Conservation (phyloP, 2,797 vertebrate genomes). For the Sebastes diploproa region DNA sequence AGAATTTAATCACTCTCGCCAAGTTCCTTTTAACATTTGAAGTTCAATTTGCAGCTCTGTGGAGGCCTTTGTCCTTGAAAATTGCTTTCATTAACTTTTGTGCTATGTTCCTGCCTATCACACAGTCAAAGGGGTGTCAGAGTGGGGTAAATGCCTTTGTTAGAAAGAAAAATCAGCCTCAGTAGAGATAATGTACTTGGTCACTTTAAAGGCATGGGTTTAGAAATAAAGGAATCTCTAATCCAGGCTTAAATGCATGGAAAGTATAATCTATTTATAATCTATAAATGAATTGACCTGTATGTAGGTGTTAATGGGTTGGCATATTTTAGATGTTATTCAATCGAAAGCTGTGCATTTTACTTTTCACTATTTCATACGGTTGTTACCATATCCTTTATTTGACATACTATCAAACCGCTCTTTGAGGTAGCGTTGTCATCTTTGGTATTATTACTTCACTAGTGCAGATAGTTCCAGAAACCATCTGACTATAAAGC, state of each 20-base stretch:
- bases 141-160: conserved; percentile 56
- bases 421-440: neutral
- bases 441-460: neutral
- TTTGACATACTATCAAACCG: neutral
- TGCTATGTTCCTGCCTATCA: conserved; percentile 56
- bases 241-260: conserved; percentile 11
- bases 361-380: neutral
- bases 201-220: conserved; percentile 20
- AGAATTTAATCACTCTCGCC: conserved; percentile 62
- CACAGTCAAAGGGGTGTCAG: conserved; percentile 45
- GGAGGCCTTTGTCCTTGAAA: conserved; percentile 71
- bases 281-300: neutral
- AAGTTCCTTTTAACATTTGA: conserved; percentile 60
- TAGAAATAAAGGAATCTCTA: conserved; percentile 9
- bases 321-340: neutral
- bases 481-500: neutral
- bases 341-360: neutral
- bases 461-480: neutral
- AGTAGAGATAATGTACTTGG: conserved; percentile 31
- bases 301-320: neutral
- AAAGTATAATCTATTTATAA: neutral
- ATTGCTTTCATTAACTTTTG: conserved; percentile 72
- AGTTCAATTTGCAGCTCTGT: conserved; percentile 68
- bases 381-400: neutral
- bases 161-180: conserved; percentile 48